Conservation (phyloP, 1,140 invertebrate genomes). For the Amphibalanus amphitrite region DNA sequence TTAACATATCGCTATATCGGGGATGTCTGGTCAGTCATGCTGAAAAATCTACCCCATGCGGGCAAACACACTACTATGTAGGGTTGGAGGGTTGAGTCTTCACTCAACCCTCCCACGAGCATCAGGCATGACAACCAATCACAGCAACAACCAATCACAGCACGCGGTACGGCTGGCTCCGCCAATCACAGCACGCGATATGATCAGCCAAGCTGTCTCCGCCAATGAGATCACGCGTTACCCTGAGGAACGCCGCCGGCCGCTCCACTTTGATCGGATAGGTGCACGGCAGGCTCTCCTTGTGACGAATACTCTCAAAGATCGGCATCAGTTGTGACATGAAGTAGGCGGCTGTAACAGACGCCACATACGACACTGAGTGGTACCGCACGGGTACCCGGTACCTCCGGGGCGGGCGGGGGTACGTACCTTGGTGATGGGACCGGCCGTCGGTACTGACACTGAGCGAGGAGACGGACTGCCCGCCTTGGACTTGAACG, state of each 20-base stretch:
- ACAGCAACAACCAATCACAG: too few species aligned
- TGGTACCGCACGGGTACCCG: too few species aligned
- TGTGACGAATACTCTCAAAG: slow-evolving; percentile 59
- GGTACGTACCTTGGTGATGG: slow-evolving; percentile 71
- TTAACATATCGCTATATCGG: too few species aligned
- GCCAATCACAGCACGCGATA: too few species aligned
- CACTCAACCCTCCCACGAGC: too few species aligned
- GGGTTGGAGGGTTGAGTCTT: too few species aligned
- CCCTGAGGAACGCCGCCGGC: not conserved
- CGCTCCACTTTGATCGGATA: not conserved
- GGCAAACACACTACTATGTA: too few species aligned
- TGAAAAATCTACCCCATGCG: too few species aligned
- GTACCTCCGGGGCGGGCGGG: too few species aligned
- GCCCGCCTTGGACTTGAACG: slow-evolving; percentile 64
- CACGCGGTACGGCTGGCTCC: too few species aligned
- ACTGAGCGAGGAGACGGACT: slow-evolving; percentile 35
- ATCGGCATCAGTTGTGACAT: slow-evolving; percentile 78
- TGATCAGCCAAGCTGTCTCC: not conserved
- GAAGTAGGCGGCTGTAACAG: slow-evolving; percentile 58
- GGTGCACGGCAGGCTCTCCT: not conserved
- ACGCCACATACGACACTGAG: not conserved
- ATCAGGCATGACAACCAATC: too few species aligned
- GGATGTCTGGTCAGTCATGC: too few species aligned
- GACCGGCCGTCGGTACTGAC: slow-evolving; percentile 48
- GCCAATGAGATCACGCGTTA: not conserved